Conservation (phyloP, 2,888 invertebrate species). For the Tenthredo distinguenda region DNA sequence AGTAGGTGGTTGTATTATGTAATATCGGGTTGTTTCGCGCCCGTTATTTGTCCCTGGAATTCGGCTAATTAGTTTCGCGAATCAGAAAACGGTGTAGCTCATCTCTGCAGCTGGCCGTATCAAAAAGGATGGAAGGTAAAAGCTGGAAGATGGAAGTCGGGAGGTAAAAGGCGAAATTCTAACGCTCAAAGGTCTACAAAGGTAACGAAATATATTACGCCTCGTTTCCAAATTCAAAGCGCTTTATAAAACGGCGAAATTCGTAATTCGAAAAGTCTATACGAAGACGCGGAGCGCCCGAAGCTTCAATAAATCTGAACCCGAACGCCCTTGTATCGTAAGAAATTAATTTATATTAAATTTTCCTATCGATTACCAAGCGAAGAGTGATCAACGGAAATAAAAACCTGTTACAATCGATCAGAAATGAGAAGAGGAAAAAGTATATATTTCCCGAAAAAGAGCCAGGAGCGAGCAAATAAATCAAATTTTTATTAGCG, state of each 20-base stretch:
- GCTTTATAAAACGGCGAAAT: background rate
- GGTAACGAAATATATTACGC: background rate
- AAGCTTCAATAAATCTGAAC: no score
- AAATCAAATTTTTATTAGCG: slow-evolving; percentile 24
- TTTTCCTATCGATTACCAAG: no score
- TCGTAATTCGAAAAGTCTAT: background rate
- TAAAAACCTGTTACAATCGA: background rate
- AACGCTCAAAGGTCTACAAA: background rate
- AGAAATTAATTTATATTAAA: no score
- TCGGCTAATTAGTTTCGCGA: slow-evolving; percentile 40
- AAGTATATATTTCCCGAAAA: background rate
- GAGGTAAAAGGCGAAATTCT: background rate
- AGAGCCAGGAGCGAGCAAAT: background rate
- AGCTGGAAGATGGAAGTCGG: background rate
- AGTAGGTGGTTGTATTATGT: background rate
- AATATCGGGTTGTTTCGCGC: background rate
- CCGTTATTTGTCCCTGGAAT: slow-evolving; percentile 20
- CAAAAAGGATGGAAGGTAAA: background rate
- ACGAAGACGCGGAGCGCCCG: background rate
- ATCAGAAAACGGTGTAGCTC: background rate
- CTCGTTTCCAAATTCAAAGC: background rate
- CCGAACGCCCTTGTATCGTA: no score
- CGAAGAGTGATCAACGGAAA: no score
- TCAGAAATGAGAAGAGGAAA: background rate
- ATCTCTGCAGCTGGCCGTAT: background rate